Percentiles rank a stretch among this genome's conserved stretches.
Conservation (phyloP, 2,113 vertebrate genomes). For the Glaucomys volans region DNA sequence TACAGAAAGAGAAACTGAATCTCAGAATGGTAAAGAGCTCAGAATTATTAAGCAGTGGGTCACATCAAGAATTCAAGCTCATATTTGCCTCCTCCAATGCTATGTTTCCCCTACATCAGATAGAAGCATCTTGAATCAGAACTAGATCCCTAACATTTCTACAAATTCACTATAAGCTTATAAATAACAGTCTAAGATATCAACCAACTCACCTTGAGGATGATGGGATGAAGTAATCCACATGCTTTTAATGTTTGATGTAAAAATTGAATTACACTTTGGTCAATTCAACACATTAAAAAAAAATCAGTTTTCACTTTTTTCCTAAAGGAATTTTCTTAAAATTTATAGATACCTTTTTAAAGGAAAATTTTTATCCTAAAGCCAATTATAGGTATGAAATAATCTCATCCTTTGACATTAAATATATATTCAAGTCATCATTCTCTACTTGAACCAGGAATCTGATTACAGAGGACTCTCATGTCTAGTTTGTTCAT, state of each 20-base stretch:
- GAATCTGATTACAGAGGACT: neutral
- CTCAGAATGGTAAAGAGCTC: neutral
- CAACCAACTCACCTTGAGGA: neutral
- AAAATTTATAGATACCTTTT: neutral
- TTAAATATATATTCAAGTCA: neutral
- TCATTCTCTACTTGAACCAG: neutral
- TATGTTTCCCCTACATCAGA: neutral
- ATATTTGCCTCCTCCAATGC: neutral
- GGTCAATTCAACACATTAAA: neutral
- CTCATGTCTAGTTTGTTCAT: neutral
- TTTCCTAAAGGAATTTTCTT: constrained; percentile 5
- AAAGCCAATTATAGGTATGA: neutral
- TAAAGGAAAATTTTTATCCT: constrained; percentile 5
- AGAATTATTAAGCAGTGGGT: neutral
- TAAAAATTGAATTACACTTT: neutral
- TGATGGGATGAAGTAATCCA: neutral
- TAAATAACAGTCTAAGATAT: neutral
- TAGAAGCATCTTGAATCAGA: constrained; percentile 12
- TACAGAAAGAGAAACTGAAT: neutral
- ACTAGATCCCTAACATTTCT: neutral
- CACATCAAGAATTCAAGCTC: neutral
- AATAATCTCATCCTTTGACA: neutral
- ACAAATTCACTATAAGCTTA: neutral
- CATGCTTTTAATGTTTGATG: neutral
- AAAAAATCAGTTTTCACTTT: neutral